Percentiles rank a stretch among this genome's conserved stretches.
phyloP scores from a whole-genome alignment of 1,140 invertebrate species.

The Anthonomus grandis region DNA sequence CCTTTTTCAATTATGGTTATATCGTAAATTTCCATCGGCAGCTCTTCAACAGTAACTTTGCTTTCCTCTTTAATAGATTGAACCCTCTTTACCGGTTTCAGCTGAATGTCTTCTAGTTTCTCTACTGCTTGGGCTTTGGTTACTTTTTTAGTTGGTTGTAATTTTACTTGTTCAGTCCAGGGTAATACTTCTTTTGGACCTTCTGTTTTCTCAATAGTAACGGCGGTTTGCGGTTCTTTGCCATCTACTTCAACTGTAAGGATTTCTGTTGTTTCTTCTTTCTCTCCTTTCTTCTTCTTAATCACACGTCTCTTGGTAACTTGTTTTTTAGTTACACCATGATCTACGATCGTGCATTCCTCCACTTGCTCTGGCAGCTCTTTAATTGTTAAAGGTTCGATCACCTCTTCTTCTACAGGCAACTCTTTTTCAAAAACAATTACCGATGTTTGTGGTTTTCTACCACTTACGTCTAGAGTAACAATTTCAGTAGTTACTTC shows the following conservation, averaged over 20 bases:
- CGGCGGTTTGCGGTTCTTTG: constrained; percentile 28
- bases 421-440: constrained; percentile 35
- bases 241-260: constrained; percentile 44
- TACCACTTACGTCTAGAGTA: constrained; percentile 31
- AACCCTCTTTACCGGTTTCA: constrained; percentile 35
- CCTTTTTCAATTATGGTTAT: constrained; percentile 40
- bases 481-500: constrained; percentile 42
- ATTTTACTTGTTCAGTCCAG: constrained; percentile 49
- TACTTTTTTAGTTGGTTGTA: constrained; percentile 47
- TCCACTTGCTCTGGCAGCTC: constrained; percentile 44
- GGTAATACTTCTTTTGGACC: constrained; percentile 45
- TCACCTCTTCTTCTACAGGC: constrained; percentile 37
- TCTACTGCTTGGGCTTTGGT: constrained; percentile 46
- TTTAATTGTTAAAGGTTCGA: no score
- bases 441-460: neutral
- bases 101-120: constrained; percentile 38
- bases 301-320: constrained; percentile 35
- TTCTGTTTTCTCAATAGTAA: constrained; percentile 16
- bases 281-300: constrained; percentile 41
- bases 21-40: constrained; percentile 37
- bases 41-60: constrained; percentile 37
- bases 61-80: constrained; percentile 14
- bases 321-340: constrained; percentile 34
- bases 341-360: constrained; percentile 37
- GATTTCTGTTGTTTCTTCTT: constrained; percentile 40